Percentiles rank a stretch among this genome's conserved stretches.
Evolutionary conservation across 2,113 vertebrate species (phyloP).

Genomic region (Corythornis cristatus): DNA sequence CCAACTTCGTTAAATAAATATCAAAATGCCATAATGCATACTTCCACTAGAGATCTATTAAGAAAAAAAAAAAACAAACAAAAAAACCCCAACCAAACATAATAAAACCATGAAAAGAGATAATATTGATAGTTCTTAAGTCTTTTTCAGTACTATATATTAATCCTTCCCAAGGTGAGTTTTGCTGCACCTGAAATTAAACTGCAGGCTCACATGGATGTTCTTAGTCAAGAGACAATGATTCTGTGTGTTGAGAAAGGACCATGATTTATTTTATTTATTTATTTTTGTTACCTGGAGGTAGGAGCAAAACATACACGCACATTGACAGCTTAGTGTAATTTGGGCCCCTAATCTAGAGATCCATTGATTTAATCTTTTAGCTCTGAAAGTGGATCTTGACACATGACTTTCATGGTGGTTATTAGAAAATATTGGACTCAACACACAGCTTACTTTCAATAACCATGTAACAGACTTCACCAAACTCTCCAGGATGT

Average conservation of each 20-base stretch:
- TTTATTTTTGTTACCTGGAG: background rate
- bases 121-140: background rate
- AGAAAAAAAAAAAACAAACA: background rate
- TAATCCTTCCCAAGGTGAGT: background rate
- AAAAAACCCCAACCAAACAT: background rate
- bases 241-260: background rate
- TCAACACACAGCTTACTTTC: rapidly evolving
- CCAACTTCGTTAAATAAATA: background rate
- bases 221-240: background rate
- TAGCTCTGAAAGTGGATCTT: background rate
- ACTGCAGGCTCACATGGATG: background rate
- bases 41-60: background rate
- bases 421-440: background rate
- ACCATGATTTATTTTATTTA: background rate
- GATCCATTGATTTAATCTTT: background rate
- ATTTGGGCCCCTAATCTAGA: background rate
- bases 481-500: background rate
- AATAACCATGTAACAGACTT: background rate
- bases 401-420: background rate
- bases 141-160: background rate
- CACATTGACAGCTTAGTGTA: background rate
- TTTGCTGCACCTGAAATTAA: background rate
- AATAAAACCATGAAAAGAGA: background rate
- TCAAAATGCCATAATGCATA: background rate
- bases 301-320: background rate